Evolutionary conservation across 2,888 invertebrate genomes (phyloP), one percentile per base, ranked within the genome.

Genomic region (Drosophila atroscutellata): DNA sequence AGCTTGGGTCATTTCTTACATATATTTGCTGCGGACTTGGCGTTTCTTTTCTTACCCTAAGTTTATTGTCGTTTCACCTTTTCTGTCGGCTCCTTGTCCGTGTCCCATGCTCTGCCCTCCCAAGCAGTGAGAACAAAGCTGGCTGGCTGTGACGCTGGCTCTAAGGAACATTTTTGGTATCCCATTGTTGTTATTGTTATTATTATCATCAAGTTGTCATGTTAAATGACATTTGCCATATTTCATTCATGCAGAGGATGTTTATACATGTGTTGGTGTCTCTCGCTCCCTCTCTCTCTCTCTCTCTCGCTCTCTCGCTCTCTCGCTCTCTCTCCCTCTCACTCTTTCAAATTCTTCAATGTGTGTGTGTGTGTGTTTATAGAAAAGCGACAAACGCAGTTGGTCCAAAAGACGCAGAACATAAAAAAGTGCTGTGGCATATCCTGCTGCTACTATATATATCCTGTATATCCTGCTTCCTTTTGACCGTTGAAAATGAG

Each of bases 211-310:
- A 91, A 89, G 85, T 91, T 89, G 91, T 90, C 89, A 91, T 90
- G 81, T 85, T 86, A 90, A 89, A 89, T 91, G 89, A 89, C 89
- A 90, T 89, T 89, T 91, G 90, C 90, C 91, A 89, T 89, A 90
- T 87, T 89, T 89, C 83, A 82, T 90, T 88, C 85, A 87, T 80
- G 50, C 67, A 57, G 58, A 68, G 58, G 58, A 76, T 63, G 76
- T 67, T 67, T 70, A 65, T 75, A 37, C 52, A 42, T 67, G 54
- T 59, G 36, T 13, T 30, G 20, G 51, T 34, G 34, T 52, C 20
- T 59, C 11, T 72, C 6, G 37, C 45, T 34, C 6, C 6, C 20
- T 20, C 13, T 36, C 20, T 36, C 13, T 56, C 18, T 50, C 5
- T 5, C 15, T 2, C 9, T 28, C 5, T 5, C 1, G 18, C 8